These are phyloP conservation scores for Muscicapa comitata DNA, from an alignment of 2,797 vertebrate genomes.

Conservation along the genomic window DNA sequence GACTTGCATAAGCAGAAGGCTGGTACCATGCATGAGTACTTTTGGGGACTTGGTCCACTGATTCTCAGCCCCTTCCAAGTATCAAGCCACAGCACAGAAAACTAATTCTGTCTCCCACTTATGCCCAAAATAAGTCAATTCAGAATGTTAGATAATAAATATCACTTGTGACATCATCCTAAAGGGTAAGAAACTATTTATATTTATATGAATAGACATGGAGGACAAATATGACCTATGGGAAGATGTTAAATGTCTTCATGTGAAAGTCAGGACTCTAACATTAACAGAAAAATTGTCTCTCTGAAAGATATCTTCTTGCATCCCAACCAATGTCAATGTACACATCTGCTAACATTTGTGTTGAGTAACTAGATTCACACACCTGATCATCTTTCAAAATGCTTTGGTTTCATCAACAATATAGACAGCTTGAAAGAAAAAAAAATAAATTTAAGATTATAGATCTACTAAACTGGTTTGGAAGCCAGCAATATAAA, in stretches of 20 bases:
- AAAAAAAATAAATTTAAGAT: not conserved
- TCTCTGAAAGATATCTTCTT: conserved; percentile 4
- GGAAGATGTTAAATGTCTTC: conserved; percentile 53
- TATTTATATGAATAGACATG: conserved; percentile 45
- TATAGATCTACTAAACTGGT: not conserved
- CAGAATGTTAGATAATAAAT: conserved; percentile 33
- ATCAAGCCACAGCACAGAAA: not conserved
- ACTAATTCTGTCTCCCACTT: not conserved
- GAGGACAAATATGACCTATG: conserved; percentile 49
- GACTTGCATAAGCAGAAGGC: not conserved
- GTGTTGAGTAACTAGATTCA: not conserved
- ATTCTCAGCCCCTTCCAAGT: not conserved
- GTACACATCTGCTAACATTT: conserved; percentile 4
- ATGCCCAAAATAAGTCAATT: conserved; percentile 7
- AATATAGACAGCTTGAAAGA: not conserved
- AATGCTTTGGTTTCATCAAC: not conserved
- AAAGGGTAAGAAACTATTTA: conserved; percentile 56
- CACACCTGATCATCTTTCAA: conserved; percentile 20
- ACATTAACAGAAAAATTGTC: conserved; percentile 25
- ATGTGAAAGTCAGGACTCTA: conserved; percentile 18
- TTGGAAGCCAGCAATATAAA: not conserved
- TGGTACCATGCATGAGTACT: not conserved
- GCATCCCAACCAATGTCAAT: not conserved
- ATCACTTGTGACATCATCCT: conserved; percentile 55
- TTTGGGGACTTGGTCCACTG: not conserved